phyloP scores from a whole-genome alignment of 2,888 invertebrate species.

The Hypomecis punctinalis region DNA sequence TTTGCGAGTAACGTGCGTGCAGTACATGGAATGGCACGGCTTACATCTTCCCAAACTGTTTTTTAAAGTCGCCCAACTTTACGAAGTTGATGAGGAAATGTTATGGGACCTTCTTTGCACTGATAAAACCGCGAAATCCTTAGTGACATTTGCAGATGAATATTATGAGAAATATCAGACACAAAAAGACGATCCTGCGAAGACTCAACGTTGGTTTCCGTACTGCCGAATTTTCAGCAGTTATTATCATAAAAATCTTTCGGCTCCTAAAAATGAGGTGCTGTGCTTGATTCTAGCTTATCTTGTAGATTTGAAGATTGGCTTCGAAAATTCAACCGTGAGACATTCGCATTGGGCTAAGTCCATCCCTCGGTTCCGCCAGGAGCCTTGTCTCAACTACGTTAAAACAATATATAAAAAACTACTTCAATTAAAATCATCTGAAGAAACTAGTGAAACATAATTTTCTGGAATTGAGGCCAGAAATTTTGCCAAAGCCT shows the following conservation, averaged over 20 bases:
- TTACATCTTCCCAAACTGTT: conserved; percentile 35
- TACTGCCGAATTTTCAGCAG: conserved; percentile 28
- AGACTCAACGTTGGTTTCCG: conserved; percentile 31
- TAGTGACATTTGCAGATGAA: conserved; percentile 18
- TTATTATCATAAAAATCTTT: conserved; percentile 24
- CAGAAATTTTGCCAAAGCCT: too few relatives aligned
- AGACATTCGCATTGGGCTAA: conserved; percentile 33
- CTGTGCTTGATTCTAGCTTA: conserved; percentile 31
- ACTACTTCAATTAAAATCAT: not conserved
- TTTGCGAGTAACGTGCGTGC: conserved; percentile 32
- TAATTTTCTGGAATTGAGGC: too few relatives aligned
- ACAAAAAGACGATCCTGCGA: conserved; percentile 15
- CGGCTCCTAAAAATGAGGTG: conserved; percentile 11
- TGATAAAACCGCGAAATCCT: not conserved
- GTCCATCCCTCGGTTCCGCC: not conserved
- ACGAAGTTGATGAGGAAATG: conserved; percentile 23
- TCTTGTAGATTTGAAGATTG: conserved; percentile 36
- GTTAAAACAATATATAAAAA: conserved; percentile 6
- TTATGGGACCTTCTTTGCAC: conserved; percentile 30
- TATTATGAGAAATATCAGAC: conserved; percentile 27
- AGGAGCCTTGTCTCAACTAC: not conserved
- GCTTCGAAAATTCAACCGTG: conserved; percentile 27
- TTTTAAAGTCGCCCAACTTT: conserved; percentile 31
- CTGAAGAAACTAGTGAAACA: too few relatives aligned
- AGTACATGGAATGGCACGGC: conserved; percentile 36